Base-by-base conservation (phyloP, 2,113 vertebrate species). In the Peromyscus leucopus region DNA sequence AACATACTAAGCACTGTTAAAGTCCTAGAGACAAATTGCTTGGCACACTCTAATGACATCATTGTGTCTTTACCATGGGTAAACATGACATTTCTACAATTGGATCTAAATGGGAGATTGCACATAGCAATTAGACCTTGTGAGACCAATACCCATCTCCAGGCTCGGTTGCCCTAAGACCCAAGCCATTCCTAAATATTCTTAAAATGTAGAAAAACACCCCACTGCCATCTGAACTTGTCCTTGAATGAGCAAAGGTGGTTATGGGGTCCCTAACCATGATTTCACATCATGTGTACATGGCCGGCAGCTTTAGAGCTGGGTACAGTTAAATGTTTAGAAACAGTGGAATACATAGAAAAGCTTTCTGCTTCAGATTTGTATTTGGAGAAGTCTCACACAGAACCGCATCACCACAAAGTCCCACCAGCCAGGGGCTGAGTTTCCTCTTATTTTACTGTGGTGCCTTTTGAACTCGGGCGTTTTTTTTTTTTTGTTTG, bases 11-110 rank as follows among this genome's bases (percentile, higher is more conserved):
- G 63, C 65, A 87, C 15, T 87, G 46, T 63, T 65, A 97, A 97
- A 98, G 75, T 92, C 95, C 89, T 26, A 48, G 85, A 85, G 28
- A 92, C 48, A n/a, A 31, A 63, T n/a, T n/a, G 90, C 97, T 98
- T 98, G 90, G 98, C 97, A 98, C 61, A 75, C 36, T 11, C 82
- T 95, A 97, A 97, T 96, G 96, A 94, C 96, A 97, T 97, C 97
- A 97, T 93, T 95, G 97, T 97, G 97, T 98, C 98, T 98, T 98
- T 97, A 97, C 98, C 98, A 91, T 89, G 89, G 96, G 98, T 95
- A 97, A 98, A 98, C 97, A 97, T 97, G 97, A 98, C 95, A 97
- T 97, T 98, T 98, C 97, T 97, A 74, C 94, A 97, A 93, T 0
- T 89, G 42, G 57, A 97, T 97, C 96, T 97, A 97, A 97, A 95